A percentile compares a stretch with the other conserved stretches of the same genome.
Conservation (phyloP, 2,797 vertebrate genomes). For the Poeciliopsis gracilis region DNA sequence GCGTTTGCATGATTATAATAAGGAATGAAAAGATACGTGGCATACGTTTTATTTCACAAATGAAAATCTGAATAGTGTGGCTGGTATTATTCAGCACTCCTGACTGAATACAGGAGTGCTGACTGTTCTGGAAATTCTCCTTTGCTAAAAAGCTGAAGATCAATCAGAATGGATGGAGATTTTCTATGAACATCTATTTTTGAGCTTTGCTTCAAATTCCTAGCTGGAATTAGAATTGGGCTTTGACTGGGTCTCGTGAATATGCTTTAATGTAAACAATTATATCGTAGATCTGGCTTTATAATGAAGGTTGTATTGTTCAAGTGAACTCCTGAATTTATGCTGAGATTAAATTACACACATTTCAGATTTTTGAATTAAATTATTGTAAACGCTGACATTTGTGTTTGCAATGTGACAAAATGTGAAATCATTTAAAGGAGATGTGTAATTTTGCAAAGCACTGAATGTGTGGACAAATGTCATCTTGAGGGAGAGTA, state of each 20-base stretch:
- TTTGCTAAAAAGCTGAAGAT: not conserved
- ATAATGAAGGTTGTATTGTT: not conserved
- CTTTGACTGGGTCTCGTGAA: not conserved
- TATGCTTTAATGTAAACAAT: not conserved
- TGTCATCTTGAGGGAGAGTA: slow-evolving; percentile 10
- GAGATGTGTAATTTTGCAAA: not conserved
- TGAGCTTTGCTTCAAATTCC: not conserved
- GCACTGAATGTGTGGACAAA: not conserved
- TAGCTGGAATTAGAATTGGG: not conserved
- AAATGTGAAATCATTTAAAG: not conserved
- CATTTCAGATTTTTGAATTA: not conserved
- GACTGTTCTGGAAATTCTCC: not conserved
- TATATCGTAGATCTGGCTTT: not conserved
- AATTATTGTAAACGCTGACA: not conserved
- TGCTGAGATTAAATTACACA: not conserved
- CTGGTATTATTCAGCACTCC: not conserved
- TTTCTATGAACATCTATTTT: not conserved
- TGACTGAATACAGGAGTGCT: not conserved
- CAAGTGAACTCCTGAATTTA: not conserved
- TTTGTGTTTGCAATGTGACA: not conserved
- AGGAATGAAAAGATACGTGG: not conserved
- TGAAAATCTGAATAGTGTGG: not conserved
- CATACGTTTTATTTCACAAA: not conserved
- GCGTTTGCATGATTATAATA: not conserved
- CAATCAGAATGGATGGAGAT: not conserved